Evolutionary conservation across 2,797 vertebrate species (phyloP).

Genomic region (Gallinago stenura): DNA sequence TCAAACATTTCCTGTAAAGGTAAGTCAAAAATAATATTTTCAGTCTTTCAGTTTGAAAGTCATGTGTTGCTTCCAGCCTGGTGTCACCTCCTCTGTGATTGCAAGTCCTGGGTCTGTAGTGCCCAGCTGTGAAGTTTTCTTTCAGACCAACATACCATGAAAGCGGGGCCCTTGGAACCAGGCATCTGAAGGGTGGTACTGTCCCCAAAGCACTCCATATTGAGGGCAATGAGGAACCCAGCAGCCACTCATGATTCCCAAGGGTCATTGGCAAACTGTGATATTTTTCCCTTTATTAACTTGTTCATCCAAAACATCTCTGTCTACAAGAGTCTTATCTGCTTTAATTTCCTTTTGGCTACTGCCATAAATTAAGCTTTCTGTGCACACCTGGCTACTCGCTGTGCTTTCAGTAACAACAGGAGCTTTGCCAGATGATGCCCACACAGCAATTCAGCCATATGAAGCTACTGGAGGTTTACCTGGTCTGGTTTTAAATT

Average conservation of each 20-base stretch:
- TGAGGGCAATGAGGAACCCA: background rate
- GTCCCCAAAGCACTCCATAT: background rate
- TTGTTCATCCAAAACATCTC: background rate
- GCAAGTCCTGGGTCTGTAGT: background rate
- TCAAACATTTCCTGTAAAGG: background rate
- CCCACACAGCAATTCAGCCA: background rate
- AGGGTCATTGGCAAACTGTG: background rate
- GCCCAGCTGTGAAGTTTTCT: background rate
- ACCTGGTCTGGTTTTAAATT: background rate
- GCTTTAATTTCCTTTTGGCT: background rate
- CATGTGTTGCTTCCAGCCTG: accelerated
- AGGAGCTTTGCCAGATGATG: background rate
- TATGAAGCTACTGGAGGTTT: background rate
- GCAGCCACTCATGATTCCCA: background rate
- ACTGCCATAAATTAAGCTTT: background rate
- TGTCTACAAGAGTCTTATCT: background rate
- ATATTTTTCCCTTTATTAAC: background rate
- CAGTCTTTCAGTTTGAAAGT: background rate
- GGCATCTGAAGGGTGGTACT: background rate
- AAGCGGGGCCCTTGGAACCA: background rate
- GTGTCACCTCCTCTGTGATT: background rate
- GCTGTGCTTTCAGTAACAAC: background rate
- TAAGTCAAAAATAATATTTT: background rate
- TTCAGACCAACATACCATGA: background rate
- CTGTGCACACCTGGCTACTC: background rate